Percentiles rank a stretch among this genome's conserved stretches.
phyloP scores from a whole-genome alignment of 2,888 invertebrate species.

The Rhodophaea formosa region DNA sequence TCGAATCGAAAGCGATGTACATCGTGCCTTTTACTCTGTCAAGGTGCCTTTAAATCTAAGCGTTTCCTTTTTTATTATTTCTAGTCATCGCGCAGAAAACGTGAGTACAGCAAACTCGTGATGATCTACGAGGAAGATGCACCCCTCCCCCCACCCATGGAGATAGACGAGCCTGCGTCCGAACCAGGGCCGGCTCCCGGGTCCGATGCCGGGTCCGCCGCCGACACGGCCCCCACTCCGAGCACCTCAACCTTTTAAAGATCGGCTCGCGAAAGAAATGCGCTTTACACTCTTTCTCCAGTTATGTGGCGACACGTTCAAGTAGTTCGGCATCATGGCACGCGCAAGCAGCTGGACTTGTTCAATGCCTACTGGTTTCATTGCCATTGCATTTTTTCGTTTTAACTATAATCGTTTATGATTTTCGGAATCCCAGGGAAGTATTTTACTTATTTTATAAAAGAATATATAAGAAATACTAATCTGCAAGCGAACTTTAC shows the following conservation, averaged over 20 bases:
- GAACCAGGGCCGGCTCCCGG: background rate
- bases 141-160: constrained; percentile 78
- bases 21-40: background rate
- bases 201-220: background rate
- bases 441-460: background rate
- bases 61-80: constrained; percentile 23
- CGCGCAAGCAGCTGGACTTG: too few relatives aligned
- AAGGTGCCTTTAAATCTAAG: too few relatives aligned
- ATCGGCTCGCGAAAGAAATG: background rate
- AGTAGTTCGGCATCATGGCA: too few relatives aligned
- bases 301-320: too few relatives aligned
- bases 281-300: too few relatives aligned
- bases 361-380: too few relatives aligned
- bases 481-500: background rate
- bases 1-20: too few relatives aligned
- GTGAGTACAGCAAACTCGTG: constrained; percentile 79
- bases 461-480: background rate
- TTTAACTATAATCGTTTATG: background rate
- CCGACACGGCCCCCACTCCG: background rate
- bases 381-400: background rate
- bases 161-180: background rate
- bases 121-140: constrained; percentile 88
- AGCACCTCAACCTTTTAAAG: background rate
- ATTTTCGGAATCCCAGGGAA: background rate
- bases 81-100: constrained; percentile 45